These are phyloP conservation scores for Dolichoris vasculosae DNA, from an alignment of 1,140 invertebrate genomes.

Conservation along the genomic window DNA sequence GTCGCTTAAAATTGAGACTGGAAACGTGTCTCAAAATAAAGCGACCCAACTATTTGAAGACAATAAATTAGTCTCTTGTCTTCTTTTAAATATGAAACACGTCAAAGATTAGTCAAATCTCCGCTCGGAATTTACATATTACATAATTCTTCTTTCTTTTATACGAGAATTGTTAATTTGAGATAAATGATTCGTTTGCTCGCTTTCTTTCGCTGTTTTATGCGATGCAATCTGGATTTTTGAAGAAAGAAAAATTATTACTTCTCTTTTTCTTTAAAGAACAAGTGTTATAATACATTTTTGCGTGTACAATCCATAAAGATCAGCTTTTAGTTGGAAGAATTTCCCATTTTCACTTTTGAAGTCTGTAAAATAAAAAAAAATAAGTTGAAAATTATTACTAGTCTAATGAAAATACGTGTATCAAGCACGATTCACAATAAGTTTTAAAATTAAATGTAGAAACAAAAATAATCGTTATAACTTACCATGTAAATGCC, in stretches of 20 bases:
- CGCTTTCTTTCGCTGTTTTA: not conserved
- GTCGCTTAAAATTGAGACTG: slow-evolving; percentile 39
- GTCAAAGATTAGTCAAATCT: slow-evolving; percentile 25
- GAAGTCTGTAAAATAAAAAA: slow-evolving; percentile 70
- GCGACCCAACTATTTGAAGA: slow-evolving; percentile 38
- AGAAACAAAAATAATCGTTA: slow-evolving; percentile 35
- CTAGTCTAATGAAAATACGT: not conserved
- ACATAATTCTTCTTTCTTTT: slow-evolving; percentile 33
- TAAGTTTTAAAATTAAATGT: not conserved
- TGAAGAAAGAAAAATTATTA: slow-evolving; percentile 27
- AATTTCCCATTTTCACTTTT: slow-evolving; percentile 78
- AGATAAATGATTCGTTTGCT: slow-evolving; percentile 31
- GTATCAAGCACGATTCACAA: not conserved
- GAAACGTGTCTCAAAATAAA: slow-evolving; percentile 37
- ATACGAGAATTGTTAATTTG: not conserved
- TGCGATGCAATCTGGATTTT: slow-evolving; percentile 7
- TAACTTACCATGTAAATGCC: slow-evolving; percentile 88
- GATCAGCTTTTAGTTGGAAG: slow-evolving; percentile 50
- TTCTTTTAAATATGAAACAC: slow-evolving; percentile 17
- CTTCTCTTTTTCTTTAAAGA: slow-evolving; percentile 38
- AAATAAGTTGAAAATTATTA: not conserved
- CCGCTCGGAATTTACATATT: slow-evolving; percentile 17
- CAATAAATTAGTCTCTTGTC: slow-evolving; percentile 17
- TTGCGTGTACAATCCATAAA: not conserved
- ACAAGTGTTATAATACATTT: slow-evolving; percentile 47